These are phyloP conservation scores for Smutsia temminckii DNA, from an alignment of 2,797 vertebrate species.

Conservation along the genomic window DNA sequence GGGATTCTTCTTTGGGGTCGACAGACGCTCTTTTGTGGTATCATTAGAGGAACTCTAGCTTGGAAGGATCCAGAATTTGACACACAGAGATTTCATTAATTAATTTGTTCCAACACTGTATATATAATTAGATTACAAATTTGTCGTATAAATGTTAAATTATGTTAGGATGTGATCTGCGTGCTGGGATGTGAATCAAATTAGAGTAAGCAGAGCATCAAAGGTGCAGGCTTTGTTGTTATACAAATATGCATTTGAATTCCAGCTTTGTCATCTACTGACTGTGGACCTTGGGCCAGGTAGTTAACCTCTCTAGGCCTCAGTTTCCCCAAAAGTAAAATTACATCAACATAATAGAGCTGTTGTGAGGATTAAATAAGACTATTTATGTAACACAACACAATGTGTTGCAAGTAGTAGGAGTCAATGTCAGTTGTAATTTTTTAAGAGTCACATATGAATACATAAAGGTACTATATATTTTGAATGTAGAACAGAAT, in stretches of 20 bases:
- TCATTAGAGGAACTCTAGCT: conserved; percentile 66
- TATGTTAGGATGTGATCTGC: background rate
- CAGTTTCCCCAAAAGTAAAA: conserved; percentile 6
- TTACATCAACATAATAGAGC: background rate
- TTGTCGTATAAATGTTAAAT: background rate
- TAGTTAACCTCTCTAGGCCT: background rate
- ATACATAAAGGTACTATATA: background rate
- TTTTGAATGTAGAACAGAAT: background rate
- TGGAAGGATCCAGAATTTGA: conserved; percentile 56
- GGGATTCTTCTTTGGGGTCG: conserved; percentile 57
- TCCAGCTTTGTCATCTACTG: background rate
- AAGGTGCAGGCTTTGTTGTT: background rate
- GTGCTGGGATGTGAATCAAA: background rate
- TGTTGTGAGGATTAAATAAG: background rate
- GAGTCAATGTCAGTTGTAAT: background rate
- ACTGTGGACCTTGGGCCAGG: background rate
- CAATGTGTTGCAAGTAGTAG: background rate
- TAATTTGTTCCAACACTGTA: background rate
- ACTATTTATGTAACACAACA: background rate
- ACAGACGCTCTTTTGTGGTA: conserved; percentile 24
- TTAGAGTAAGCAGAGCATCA: too few species aligned
- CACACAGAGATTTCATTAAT: background rate
- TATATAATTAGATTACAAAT: background rate
- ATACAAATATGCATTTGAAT: background rate
- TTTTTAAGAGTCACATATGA: background rate